Base-by-base conservation (phyloP, 2,797 vertebrate genomes). In the Diplodus puntazzo region DNA sequence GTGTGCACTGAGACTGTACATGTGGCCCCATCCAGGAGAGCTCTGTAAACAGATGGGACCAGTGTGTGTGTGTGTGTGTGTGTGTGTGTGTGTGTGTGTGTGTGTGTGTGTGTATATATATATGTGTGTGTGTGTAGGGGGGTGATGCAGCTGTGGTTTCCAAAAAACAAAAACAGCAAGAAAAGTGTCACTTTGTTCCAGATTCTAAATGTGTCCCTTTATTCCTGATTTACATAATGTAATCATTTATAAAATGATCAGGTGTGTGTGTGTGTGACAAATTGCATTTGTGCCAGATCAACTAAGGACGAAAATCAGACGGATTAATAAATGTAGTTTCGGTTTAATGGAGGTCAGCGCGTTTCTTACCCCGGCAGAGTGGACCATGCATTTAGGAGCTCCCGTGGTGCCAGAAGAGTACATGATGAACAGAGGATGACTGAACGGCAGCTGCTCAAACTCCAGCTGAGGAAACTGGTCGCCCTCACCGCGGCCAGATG, bases 321-420 rank as follows among this genome's bases (percentile, higher is more conserved):
- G 14, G 11, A 59, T 59, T 11, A 8, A 43, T 27, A 60, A 52
- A 17, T 2, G 21, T 27, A 34, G 46, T 54, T 57, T 34, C 17
- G 11, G 17, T 18, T 13, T 45, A 50, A 61, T 10, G 39, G 25
- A 34, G 67, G 14, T 16, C 5, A 11, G 1, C 21, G 58, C 23
- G 52, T 50, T 82, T 94, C 97, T 87, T 93, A 99, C 98, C 97
- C 98, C 98, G 0, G 97, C 97, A 0, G 98, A 99, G 90, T 99
- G 98, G 82, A 99, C 98, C 98, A 99, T 98, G 88, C 98, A 99
- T 89, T 99, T 99, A 1, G 98, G 98, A 9, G 98, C 96, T 2
- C 98, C 98, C 0, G 98, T 99, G 34, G 98, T 99, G 77, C 98
- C 98, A 0, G 98, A 99, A 0, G 98, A 99, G 87, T 97, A 99